phyloP scores from a whole-genome alignment of 2,797 vertebrate genomes.

The Poeciliopsis paucimaculata region DNA sequence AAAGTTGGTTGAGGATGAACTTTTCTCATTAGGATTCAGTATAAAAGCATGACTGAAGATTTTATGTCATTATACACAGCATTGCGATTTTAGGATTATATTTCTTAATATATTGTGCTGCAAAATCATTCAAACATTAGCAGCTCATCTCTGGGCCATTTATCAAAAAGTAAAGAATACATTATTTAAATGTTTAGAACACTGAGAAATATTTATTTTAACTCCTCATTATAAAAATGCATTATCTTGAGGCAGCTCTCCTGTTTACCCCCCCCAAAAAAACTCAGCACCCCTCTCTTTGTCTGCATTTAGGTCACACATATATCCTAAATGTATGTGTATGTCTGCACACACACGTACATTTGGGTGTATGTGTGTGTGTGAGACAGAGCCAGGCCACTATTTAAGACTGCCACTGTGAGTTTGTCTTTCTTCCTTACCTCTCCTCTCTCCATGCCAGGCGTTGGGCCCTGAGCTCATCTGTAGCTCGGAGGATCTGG shows the following conservation, averaged over 20 bases:
- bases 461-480: conserved; percentile 37
- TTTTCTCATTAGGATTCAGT: background rate
- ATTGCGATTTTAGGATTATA: background rate
- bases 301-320: conserved; percentile 1
- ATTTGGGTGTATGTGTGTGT: background rate
- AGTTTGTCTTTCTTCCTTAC: conserved; percentile 49
- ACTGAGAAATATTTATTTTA: conserved; percentile 42
- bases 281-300: background rate
- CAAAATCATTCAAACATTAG: background rate
- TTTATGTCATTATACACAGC: background rate
- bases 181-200: background rate
- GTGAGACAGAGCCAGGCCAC: conserved; percentile 8
- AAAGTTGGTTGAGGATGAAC: background rate
- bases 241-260: conserved; percentile 37
- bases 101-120: background rate
- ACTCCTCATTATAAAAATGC: conserved; percentile 42
- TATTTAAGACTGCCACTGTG: conserved; percentile 55
- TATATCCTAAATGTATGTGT: background rate
- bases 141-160: conserved; percentile 26
- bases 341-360: too few relatives aligned
- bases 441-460: conserved; percentile 36
- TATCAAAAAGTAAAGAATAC: conserved; percentile 44
- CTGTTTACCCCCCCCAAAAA: conserved; percentile 37
- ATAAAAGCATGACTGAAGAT: background rate
- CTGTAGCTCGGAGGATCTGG: conserved; percentile 26